Evolutionary conservation across 2,797 vertebrate species (phyloP).

Genomic region (Brachyalestes nurse): DNA sequence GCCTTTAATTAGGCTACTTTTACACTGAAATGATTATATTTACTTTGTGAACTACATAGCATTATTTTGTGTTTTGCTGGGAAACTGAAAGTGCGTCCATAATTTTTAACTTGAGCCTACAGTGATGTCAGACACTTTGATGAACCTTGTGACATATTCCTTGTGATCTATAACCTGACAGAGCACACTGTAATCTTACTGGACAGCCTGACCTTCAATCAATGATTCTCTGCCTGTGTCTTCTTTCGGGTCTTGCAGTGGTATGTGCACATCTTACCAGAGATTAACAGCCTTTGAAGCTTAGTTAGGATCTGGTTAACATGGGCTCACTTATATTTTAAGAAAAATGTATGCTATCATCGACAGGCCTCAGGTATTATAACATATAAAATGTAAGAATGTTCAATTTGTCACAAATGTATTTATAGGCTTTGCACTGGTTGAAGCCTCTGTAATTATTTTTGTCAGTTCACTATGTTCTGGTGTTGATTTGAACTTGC

Average conservation of each 20-base stretch:
- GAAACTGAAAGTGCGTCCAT: too few species aligned
- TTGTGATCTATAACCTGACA: not conserved
- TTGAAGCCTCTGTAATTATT: too few species aligned
- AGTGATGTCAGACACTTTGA: not conserved
- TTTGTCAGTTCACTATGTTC: conserved; percentile 30
- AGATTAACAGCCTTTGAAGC: not conserved
- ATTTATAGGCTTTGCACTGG: too few species aligned
- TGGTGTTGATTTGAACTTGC: conserved; percentile 22
- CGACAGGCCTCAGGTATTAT: too few species aligned
- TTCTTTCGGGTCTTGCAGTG: not conserved
- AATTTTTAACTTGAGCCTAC: too few species aligned
- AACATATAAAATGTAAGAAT: too few species aligned
- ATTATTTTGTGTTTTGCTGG: too few species aligned
- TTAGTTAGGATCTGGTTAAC: conserved; percentile 2
- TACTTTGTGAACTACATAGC: too few species aligned
- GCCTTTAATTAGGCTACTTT: too few species aligned
- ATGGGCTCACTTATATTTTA: not conserved
- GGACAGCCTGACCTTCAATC: not conserved
- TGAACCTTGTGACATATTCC: not conserved
- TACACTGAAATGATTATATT: too few species aligned
- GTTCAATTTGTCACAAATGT: too few species aligned
- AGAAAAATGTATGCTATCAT: too few species aligned
- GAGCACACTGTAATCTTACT: not conserved
- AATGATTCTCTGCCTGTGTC: not conserved
- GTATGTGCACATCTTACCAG: not conserved